A percentile compares a stretch with the other conserved stretches of the same genome.
These are phyloP conservation scores for Gryon sp. DNA, from an alignment of 1,140 invertebrate genomes.

Conservation along the genomic window DNA sequence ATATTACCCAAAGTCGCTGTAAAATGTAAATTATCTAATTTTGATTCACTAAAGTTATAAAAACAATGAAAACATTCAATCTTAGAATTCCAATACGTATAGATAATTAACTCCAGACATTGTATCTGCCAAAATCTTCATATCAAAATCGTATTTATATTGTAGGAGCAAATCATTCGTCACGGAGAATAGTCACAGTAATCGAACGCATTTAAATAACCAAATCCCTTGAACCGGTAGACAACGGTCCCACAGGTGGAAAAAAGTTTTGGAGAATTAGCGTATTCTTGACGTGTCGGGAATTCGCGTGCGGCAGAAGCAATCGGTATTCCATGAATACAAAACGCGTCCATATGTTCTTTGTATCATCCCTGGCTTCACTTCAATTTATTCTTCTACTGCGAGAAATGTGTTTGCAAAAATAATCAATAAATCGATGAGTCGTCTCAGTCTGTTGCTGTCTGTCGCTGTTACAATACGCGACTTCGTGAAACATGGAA, in stretches of 20 bases:
- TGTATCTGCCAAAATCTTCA: too few relatives aligned
- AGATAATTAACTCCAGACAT: too few relatives aligned
- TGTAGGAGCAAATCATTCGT: constrained; percentile 48
- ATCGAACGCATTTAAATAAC: constrained; percentile 65
- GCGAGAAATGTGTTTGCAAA: constrained; percentile 24
- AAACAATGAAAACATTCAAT: too few relatives aligned
- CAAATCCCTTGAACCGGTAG: constrained; percentile 47
- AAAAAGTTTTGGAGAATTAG: constrained; percentile 70
- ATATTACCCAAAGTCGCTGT: too few relatives aligned
- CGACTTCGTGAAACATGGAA: background rate
- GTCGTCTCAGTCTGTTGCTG: too few relatives aligned
- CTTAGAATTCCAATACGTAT: too few relatives aligned
- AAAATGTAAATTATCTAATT: too few relatives aligned
- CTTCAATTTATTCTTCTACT: constrained; percentile 55
- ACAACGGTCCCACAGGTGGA: constrained; percentile 31
- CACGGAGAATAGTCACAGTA: constrained; percentile 14
- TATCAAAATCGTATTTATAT: too few relatives aligned
- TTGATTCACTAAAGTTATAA: too few relatives aligned
- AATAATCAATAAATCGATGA: constrained; percentile 49
- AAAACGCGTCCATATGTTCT: constrained; percentile 69
- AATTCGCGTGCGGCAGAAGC: constrained; percentile 67
- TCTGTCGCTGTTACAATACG: too few relatives aligned
- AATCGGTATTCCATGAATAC: constrained; percentile 77
- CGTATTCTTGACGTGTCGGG: constrained; percentile 70
- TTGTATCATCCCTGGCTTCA: constrained; percentile 50